Percentiles rank a stretch among this genome's conserved stretches.
Evolutionary conservation across 2,888 invertebrate species (phyloP).

Genomic region (Leucophenga maculata): DNA sequence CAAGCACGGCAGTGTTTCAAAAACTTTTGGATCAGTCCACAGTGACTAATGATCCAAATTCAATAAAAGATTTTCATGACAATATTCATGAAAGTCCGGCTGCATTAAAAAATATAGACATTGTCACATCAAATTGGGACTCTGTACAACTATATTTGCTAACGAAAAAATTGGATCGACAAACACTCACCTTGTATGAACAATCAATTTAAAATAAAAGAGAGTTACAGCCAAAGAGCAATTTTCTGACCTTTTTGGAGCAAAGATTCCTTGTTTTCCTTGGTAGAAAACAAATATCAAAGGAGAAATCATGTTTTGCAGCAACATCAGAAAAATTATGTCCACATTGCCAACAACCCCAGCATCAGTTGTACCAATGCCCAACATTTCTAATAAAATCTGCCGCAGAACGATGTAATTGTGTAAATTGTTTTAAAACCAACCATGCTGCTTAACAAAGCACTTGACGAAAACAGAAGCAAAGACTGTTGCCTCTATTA

Average conservation of each 20-base stretch:
- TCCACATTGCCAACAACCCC: no score
- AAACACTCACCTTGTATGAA: neutral
- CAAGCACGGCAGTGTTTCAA: neutral
- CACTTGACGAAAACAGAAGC: neutral
- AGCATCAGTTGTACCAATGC: no score
- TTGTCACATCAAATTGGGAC: neutral
- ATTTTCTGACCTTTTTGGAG: no score
- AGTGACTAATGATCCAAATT: neutral
- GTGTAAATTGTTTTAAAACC: neutral
- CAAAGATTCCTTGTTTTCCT: no score
- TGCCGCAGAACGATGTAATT: no score
- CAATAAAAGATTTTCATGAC: conserved; percentile 12
- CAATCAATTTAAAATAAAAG: no score
- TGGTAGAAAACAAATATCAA: no score
- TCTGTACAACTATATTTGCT: neutral
- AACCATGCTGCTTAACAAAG: no score
- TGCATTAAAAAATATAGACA: neutral
- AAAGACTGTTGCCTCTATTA: neutral
- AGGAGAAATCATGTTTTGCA: no score
- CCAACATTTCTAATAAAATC: no score
- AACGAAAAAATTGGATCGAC: conserved; percentile 17
- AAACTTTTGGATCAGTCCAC: neutral
- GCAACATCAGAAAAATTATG: no score
- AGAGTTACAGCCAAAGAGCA: no score
- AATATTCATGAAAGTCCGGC: neutral